phyloP scores from a whole-genome alignment of 2,113 vertebrate species.

The Cinclus mexicanus region DNA sequence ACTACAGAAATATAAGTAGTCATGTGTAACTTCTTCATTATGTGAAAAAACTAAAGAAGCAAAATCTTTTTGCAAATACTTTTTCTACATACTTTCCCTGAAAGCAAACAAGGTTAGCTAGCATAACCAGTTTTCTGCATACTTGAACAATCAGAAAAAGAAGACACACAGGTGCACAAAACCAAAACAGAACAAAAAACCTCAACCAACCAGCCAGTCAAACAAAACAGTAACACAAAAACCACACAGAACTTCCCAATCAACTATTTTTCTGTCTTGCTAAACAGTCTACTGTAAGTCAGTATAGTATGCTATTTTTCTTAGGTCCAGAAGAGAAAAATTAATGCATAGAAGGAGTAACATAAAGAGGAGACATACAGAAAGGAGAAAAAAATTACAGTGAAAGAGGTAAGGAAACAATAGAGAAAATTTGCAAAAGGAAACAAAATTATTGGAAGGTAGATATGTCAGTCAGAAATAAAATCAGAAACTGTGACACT shows the following conservation, averaged over 20 bases:
- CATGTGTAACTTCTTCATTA: not conserved
- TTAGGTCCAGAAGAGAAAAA: not conserved
- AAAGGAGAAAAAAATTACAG: not conserved
- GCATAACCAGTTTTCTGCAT: not conserved
- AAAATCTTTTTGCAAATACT: not conserved
- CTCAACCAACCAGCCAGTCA: too few relatives aligned
- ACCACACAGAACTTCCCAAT: not conserved
- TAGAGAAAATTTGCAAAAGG: not conserved
- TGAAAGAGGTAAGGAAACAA: not conserved
- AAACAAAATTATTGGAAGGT: not conserved
- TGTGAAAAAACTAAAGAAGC: not conserved
- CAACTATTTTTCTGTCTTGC: not conserved
- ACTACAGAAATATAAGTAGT: not conserved
- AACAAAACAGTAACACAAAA: too few relatives aligned
- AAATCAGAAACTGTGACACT: not conserved
- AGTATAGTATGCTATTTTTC: not conserved
- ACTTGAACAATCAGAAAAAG: not conserved
- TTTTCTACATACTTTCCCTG: not conserved
- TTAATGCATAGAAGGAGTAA: not conserved
- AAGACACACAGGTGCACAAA: not conserved
- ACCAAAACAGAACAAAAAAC: not conserved
- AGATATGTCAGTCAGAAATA: not conserved
- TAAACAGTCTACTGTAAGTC: not conserved
- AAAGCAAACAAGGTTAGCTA: not conserved
- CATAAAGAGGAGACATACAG: not conserved